A percentile compares a stretch with the other conserved stretches of the same genome.
Evolutionary conservation across 2,797 vertebrate genomes (phyloP).

Genomic region (Sebastes umbrosus): DNA sequence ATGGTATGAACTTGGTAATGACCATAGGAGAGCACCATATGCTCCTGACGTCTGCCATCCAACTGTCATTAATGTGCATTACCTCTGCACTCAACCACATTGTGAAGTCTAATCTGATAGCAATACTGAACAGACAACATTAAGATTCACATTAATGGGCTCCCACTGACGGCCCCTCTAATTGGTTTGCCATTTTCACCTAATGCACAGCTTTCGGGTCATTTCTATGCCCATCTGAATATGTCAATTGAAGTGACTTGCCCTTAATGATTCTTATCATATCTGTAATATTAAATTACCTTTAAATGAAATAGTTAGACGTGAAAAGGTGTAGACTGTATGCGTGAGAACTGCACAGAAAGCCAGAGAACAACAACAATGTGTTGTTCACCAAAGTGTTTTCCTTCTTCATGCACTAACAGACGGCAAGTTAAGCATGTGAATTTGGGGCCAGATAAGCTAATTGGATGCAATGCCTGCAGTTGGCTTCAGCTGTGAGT

Average conservation of each 20-base stretch:
- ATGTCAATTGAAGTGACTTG: conserved; percentile 24
- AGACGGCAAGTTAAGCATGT: conserved; percentile 77
- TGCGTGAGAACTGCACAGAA: background rate
- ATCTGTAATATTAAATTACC: background rate
- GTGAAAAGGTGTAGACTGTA: background rate
- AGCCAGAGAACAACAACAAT: background rate
- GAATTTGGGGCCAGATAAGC: conserved; percentile 72
- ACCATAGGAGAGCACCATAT: conserved; percentile 61
- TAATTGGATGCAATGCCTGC: conserved; percentile 76
- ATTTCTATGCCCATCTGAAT: conserved; percentile 30
- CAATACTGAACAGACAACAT: conserved; percentile 39
- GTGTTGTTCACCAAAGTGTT: conserved; percentile 40
- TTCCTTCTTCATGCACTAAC: conserved; percentile 60
- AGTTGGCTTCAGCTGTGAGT: conserved; percentile 81
- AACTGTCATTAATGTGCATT: conserved; percentile 69
- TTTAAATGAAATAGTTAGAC: background rate
- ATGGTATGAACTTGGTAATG: conserved; percentile 38
- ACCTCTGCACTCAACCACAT: conserved; percentile 48
- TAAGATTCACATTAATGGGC: conserved; percentile 51
- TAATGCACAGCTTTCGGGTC: conserved; percentile 45
- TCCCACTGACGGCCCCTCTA: conserved; percentile 33
- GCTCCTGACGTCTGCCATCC: conserved; percentile 52
- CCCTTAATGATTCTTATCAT: conserved; percentile 3
- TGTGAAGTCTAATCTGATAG: conserved; percentile 52
- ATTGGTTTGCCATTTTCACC: conserved; percentile 61